phyloP scores from a whole-genome alignment of 2,888 invertebrate genomes.

The Agrotis segetum region DNA sequence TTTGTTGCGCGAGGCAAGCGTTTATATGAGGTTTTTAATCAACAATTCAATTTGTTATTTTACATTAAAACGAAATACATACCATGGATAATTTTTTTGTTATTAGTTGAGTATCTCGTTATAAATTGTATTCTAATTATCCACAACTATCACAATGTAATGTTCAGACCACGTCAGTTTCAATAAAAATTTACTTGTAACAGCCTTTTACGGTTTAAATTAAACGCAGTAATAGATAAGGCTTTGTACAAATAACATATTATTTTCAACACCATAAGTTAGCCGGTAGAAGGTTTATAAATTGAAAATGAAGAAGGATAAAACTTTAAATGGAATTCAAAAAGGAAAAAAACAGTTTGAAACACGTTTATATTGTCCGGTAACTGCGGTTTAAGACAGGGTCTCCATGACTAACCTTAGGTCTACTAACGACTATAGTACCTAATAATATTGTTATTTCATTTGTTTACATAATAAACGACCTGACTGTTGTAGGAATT shows the following conservation, averaged over 20 bases:
- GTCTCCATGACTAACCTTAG: not conserved
- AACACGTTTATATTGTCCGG: slow-evolving; percentile 10
- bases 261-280: not conserved
- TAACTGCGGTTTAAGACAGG: not conserved
- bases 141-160: no score
- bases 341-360: slow-evolving; percentile 6
- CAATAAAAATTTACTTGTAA: not conserved
- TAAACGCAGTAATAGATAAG: not conserved
- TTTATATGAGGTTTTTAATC: no score
- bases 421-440: not conserved
- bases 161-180: no score
- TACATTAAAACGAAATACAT: no score
- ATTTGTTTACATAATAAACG: slow-evolving; percentile 1
- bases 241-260: not conserved
- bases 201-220: not conserved
- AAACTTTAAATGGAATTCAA: not conserved
- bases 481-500: not conserved
- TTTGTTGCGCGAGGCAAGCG: not conserved
- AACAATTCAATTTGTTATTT: no score
- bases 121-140: no score
- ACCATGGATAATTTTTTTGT: no score
- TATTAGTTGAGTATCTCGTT: no score
- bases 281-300: not conserved
- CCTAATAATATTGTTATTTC: not conserved
- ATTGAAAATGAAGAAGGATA: not conserved